These are phyloP conservation scores for Steinernema hermaphroditum DNA, from an alignment of 2,888 invertebrate species.

Conservation along the genomic window DNA sequence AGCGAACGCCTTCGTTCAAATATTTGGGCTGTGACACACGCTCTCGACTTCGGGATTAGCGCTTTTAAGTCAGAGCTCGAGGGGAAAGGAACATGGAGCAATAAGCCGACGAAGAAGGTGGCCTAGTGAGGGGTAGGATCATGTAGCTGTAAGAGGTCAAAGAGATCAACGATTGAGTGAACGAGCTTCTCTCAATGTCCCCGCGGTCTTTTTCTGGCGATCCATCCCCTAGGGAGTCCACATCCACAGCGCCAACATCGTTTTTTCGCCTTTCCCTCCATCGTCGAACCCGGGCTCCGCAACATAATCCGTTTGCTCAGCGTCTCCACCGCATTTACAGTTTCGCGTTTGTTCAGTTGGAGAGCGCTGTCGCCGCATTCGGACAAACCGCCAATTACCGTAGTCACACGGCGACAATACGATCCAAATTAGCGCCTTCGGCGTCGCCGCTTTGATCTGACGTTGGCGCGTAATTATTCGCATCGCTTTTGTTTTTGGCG, in stretches of 20 bases:
- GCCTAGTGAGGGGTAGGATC: too few species aligned
- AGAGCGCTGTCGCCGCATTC: neutral
- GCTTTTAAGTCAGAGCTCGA: neutral
- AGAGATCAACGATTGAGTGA: too few species aligned
- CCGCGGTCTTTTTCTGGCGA: too few species aligned
- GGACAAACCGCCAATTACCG: slow-evolving; percentile 9
- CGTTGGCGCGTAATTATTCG: neutral
- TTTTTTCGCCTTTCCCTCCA: neutral
- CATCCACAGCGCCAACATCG: neutral
- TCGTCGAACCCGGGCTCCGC: neutral
- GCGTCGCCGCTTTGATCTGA: slow-evolving; percentile 2
- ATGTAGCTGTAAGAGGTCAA: too few species aligned
- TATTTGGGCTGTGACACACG: neutral
- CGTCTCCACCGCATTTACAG: neutral
- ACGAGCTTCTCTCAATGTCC: too few species aligned
- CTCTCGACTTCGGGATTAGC: neutral
- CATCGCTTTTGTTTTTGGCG: neutral
- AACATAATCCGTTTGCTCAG: slow-evolving; percentile 26
- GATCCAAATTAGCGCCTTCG: neutral
- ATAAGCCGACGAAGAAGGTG: neutral
- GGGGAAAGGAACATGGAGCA: neutral
- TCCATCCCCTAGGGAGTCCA: neutral
- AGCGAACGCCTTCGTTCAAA: neutral
- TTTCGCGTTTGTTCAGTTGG: neutral
- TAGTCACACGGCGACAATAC: slow-evolving; percentile 2